Evolutionary conservation across 2,797 vertebrate species (phyloP).

Genomic region (Ispidina picta): DNA sequence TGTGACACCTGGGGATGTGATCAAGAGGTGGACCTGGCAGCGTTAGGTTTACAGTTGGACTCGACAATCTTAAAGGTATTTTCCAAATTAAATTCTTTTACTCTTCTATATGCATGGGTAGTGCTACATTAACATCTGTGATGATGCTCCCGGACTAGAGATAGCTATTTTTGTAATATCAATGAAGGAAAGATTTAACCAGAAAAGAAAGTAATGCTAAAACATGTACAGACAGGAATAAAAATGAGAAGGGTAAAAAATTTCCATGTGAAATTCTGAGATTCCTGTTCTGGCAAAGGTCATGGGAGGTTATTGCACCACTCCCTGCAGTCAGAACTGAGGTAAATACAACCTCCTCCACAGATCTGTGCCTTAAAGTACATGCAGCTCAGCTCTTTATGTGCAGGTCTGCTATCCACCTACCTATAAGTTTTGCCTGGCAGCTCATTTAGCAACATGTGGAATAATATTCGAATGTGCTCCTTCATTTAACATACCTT

Average conservation of each 20-base stretch:
- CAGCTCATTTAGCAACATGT: background rate
- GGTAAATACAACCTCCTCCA: background rate
- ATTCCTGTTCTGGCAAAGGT: background rate
- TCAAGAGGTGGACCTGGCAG: background rate
- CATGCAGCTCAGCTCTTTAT: background rate
- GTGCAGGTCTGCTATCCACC: background rate
- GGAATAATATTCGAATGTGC: background rate
- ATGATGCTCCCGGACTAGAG: background rate
- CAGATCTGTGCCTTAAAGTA: background rate
- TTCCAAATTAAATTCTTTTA: background rate
- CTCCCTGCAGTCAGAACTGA: background rate
- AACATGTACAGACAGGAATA: background rate
- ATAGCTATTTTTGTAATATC: background rate
- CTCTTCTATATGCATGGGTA: rapidly evolving
- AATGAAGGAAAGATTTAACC: background rate
- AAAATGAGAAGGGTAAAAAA: background rate
- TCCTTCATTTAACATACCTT: background rate
- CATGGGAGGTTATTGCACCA: background rate
- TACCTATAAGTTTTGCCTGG: background rate
- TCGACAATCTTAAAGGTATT: background rate
- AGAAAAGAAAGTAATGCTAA: background rate
- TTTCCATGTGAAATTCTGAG: background rate
- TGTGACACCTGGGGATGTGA: background rate
- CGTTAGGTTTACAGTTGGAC: background rate
- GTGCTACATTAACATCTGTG: background rate